Evolutionary conservation across 1,140 invertebrate species (phyloP), one percentile per base, ranked within the genome.

Genomic region (Anastatus disparis): DNA sequence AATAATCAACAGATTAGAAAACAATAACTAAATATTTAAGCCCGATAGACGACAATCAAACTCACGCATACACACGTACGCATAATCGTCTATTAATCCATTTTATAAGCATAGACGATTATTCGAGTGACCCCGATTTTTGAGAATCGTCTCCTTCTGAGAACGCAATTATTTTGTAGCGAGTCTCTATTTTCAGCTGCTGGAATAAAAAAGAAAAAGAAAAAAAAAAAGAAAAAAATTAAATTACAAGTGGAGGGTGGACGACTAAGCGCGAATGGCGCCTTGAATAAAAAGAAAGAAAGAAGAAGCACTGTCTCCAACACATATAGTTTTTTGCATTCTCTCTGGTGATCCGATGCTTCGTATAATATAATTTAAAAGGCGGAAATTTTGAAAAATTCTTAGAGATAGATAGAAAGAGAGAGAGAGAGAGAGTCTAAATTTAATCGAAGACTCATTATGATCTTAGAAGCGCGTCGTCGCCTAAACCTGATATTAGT

Each of bases 371-470:
- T 68, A 69, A 61, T 50, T 58, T 61, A 48, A 40, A 12, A 17
- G 29, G 26, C 58, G 58, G 35, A 70, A 59, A 61, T 27, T 68
- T 70, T 29, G 46, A 62, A 52, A n/a, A 44, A 62, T 53, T 48
- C 15, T 35, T 4, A 35, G n/a, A n/a, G n/a, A n/a, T n/a, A n/a
- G n/a, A n/a, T 35, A 6, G 35, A 17, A 8, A 58, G 29, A 15
- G 24, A 20, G 17, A 0, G 48, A 27, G 1, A 17, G 48, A 76
- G 71, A 65, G 73, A 71, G 71, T 76, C 79, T 79, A 81, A n/a
- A 83, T 81, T 79, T 77, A 79, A 83, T 81, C 79, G 74, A 73
- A 76, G 74, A 26, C 77, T 82, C 78, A 82, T 83, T 82, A 83
- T 83, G 78, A 79, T 79, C 79, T 78, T 78, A 78, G 77, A 79